These are phyloP conservation scores for Puntigrus tetrazona DNA, from an alignment of 2,113 vertebrate genomes.

Conservation along the genomic window DNA sequence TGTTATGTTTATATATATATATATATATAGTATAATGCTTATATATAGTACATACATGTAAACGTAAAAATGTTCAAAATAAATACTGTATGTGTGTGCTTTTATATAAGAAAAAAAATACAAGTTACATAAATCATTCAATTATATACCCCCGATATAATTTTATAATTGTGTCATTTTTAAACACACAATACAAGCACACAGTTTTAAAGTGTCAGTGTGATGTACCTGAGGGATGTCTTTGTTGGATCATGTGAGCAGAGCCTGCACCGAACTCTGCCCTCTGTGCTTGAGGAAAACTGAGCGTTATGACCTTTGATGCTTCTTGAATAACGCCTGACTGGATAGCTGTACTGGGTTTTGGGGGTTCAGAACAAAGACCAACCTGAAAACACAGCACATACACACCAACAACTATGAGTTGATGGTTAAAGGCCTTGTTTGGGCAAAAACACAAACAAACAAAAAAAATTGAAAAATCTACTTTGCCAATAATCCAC, in stretches of 20 bases:
- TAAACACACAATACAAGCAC: not conserved
- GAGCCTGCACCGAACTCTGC: conserved; percentile 55
- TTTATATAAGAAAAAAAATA: no score
- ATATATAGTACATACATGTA: no score
- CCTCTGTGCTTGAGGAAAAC: conserved; percentile 76
- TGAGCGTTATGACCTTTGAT: conserved; percentile 76
- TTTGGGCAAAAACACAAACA: not conserved
- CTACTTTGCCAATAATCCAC: not conserved
- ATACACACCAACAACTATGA: not conserved
- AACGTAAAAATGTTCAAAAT: no score
- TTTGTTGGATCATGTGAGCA: not conserved
- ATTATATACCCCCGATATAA: no score
- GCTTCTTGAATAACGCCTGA: conserved; percentile 61
- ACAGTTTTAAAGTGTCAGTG: not conserved
- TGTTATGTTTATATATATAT: no score
- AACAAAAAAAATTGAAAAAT: no score
- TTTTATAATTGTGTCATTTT: not conserved
- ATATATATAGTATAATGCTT: no score
- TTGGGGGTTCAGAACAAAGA: conserved; percentile 78
- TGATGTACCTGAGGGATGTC: conserved; percentile 60
- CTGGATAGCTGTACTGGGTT: conserved; percentile 68
- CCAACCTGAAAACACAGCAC: conserved; percentile 76
- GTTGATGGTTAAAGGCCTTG: not conserved
- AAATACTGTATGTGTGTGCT: no score
- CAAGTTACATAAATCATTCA: no score